Conservation (phyloP, 64 coral and sea anemone genomes). For the Dendronephthya gigantea region DNA sequence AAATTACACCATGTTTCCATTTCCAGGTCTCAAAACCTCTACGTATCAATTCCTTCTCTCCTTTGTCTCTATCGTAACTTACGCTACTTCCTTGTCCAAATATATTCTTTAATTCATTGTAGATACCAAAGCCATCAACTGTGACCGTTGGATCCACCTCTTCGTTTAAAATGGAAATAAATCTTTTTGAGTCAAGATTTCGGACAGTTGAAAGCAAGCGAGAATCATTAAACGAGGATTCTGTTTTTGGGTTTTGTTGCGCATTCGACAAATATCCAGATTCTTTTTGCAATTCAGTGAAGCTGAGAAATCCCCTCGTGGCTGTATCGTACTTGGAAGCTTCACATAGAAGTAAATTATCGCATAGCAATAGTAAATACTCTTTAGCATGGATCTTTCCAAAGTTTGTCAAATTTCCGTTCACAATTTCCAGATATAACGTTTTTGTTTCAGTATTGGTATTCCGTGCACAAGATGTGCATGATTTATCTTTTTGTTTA, state of each 20-base stretch:
- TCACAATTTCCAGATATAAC: constrained; percentile 19
- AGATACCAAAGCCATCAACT: constrained; percentile 16
- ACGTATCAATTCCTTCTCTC: constrained; percentile 40
- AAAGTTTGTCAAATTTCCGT: constrained; percentile 46
- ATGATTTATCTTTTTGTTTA: too few species aligned
- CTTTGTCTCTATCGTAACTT: constrained; percentile 11
- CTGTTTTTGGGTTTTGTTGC: constrained; percentile 14
- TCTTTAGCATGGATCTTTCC: constrained; percentile 21
- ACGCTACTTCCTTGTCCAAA: constrained; percentile 11
- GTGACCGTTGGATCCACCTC: constrained; percentile 34
- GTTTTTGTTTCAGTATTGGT: constrained; percentile 18
- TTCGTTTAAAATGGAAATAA: constrained; percentile 30
- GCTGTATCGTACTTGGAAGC: constrained; percentile 41
- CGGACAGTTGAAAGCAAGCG: constrained; percentile 31
- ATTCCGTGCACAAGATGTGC: too few species aligned
- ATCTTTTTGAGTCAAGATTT: constrained; percentile 4
- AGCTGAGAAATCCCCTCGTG: constrained; percentile 26
- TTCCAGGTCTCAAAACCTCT: constrained; percentile 22
- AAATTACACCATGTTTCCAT: constrained; percentile 46
- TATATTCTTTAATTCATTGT: constrained; percentile 15
- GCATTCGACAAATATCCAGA: constrained; percentile 20
- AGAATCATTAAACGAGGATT: constrained; percentile 28
- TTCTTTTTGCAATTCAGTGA: constrained; percentile 36
- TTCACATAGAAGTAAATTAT: constrained; percentile 30
- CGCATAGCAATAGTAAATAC: constrained; percentile 16